A percentile compares a stretch with the other conserved stretches of the same genome.
Conservation (phyloP, 92 coral and sea anemone genomes). For the Zoanthus solanderi region DNA sequence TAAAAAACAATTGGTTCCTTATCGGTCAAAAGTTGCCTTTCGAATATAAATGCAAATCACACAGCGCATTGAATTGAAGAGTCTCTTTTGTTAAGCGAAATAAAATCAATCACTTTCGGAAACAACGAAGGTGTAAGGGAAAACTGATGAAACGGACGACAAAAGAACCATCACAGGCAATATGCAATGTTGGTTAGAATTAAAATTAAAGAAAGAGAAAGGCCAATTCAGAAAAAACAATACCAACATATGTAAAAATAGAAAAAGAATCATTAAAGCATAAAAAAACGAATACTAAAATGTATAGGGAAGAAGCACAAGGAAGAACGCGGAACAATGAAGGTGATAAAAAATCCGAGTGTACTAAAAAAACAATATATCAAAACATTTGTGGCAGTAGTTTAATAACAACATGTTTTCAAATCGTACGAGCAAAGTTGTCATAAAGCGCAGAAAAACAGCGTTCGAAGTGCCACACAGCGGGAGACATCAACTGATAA, state of each 20-base stretch:
- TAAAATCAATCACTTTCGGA: slow-evolving; percentile 32
- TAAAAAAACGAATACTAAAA: neutral
- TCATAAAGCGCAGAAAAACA: neutral
- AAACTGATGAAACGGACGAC: slow-evolving; percentile 22
- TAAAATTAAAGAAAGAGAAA: slow-evolving; percentile 25
- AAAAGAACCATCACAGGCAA: slow-evolving; percentile 30
- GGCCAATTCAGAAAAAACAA: slow-evolving; percentile 17
- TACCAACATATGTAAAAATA: slow-evolving; percentile 18
- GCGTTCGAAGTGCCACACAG: slow-evolving; percentile 1
- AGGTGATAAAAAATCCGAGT: slow-evolving; percentile 5
- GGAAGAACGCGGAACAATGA: neutral
- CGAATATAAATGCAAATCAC: slow-evolving; percentile 45
- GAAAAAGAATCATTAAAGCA: slow-evolving; percentile 17
- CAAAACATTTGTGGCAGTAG: neutral
- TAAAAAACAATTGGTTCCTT: slow-evolving; percentile 23
- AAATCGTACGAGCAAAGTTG: neutral
- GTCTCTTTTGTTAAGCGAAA: neutral
- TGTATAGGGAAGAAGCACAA: neutral
- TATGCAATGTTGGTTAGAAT: slow-evolving; percentile 9
- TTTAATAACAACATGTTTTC: neutral
- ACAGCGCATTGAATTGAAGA: neutral
- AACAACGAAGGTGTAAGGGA: slow-evolving; percentile 2
- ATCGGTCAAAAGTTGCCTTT: slow-evolving; percentile 17
- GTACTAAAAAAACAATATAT: slow-evolving; percentile 20
- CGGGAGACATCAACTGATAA: slow-evolving; percentile 13